phyloP scores from a whole-genome alignment of 1,140 invertebrate genomes.

The Cyclargus thomasi region DNA sequence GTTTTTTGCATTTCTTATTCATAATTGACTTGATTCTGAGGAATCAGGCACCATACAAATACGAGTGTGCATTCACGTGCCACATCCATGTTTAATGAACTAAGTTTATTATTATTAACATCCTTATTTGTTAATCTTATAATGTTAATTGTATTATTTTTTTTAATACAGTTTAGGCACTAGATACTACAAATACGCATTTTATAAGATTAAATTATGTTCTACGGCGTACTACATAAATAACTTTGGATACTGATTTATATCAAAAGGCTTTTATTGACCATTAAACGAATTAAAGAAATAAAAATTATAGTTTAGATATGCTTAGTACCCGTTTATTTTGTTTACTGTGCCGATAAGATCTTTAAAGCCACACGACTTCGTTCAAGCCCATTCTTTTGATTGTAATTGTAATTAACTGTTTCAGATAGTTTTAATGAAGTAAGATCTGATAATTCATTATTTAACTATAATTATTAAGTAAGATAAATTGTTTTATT shows the following conservation, averaged over 20 bases:
- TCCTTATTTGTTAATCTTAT: background rate
- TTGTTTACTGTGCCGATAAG: background rate
- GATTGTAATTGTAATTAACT: background rate
- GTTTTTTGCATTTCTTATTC: conserved; percentile 25
- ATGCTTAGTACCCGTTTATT: conserved; percentile 10
- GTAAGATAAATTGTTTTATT: background rate
- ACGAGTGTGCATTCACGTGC: background rate
- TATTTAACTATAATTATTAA: background rate
- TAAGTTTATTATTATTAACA: background rate
- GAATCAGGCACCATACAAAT: background rate
- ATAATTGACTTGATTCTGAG: background rate
- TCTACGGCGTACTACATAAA: too few species aligned
- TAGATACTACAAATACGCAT: too few species aligned
- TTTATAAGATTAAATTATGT: too few species aligned
- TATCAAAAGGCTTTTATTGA: background rate
- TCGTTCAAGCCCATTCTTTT: background rate
- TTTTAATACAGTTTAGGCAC: too few species aligned
- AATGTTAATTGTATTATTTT: too few species aligned
- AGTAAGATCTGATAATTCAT: background rate
- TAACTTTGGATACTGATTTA: background rate
- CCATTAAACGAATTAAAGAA: conserved; percentile 14
- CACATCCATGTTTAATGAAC: background rate
- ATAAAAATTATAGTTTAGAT: conserved; percentile 15
- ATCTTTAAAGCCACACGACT: conserved; percentile 6
- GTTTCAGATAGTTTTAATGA: background rate